A percentile compares a stretch with the other conserved stretches of the same genome.
phyloP scores from a whole-genome alignment of 1,140 invertebrate genomes.

The Dreissena polymorpha region DNA sequence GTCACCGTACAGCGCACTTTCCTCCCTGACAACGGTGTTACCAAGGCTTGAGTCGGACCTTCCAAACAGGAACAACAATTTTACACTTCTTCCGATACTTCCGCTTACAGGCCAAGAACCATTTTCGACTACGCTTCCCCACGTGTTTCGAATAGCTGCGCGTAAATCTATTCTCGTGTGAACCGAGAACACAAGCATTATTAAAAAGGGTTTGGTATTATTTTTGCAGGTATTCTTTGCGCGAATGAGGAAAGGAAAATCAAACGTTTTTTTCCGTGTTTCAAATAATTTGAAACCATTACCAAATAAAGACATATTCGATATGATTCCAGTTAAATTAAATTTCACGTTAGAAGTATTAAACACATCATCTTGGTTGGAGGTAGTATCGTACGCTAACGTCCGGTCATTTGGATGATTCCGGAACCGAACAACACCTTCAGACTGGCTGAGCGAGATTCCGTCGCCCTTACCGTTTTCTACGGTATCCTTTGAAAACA shows the following conservation, averaged over 20 bases:
- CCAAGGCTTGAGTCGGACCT: not conserved
- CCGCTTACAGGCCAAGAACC: conserved; percentile 35
- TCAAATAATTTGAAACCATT: conserved; percentile 10
- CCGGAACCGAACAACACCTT: no score
- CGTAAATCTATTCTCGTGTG: conserved; percentile 35
- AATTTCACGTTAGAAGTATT: not conserved
- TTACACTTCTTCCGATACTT: conserved; percentile 1
- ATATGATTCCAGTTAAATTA: conserved; percentile 7
- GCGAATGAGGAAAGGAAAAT: conserved; percentile 26
- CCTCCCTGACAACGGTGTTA: conserved; percentile 37
- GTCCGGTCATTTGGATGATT: no score
- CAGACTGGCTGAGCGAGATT: no score
- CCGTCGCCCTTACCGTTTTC: no score
- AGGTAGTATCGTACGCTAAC: no score
- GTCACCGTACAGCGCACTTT: conserved; percentile 54
- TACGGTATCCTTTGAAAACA: no score
- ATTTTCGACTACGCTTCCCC: conserved; percentile 25
- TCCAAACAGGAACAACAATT: conserved; percentile 48
- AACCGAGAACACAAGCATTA: conserved; percentile 30
- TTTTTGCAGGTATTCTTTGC: conserved; percentile 9
- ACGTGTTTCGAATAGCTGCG: conserved; percentile 31
- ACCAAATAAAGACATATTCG: conserved; percentile 32
- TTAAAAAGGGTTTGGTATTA: conserved; percentile 10
- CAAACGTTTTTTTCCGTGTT: conserved; percentile 21
- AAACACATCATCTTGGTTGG: no score